Conservation (phyloP, 1,140 invertebrate genomes). For the Potamilus streckersoni region DNA sequence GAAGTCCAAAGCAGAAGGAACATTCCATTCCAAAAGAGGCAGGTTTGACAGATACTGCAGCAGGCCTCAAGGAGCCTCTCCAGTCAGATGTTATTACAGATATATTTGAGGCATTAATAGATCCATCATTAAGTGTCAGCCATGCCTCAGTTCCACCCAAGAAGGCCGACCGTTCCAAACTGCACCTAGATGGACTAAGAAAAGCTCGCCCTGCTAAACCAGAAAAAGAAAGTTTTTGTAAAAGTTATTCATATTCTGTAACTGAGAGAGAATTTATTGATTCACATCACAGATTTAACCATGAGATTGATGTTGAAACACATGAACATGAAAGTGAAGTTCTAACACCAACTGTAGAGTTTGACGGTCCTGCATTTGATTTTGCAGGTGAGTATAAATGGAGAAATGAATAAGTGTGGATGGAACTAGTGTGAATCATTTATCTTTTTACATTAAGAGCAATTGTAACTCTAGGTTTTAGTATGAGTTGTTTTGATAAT, state of each 20-base stretch:
- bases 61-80: background rate
- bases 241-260: background rate
- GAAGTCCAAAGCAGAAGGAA: too few relatives aligned
- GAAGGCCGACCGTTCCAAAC: constrained; percentile 14
- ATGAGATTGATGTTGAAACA: too few relatives aligned
- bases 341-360: constrained; percentile 18
- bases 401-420: too few relatives aligned
- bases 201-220: constrained; percentile 2
- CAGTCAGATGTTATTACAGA: constrained; percentile 5
- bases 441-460: too few relatives aligned
- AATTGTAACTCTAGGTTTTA: too few relatives aligned
- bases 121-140: background rate
- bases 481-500: too few relatives aligned
- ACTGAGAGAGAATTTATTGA: background rate
- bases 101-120: constrained; percentile 19
- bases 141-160: background rate
- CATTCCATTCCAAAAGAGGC: background rate
- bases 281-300: background rate
- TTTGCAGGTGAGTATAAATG: constrained; percentile 3
- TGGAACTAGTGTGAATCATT: too few relatives aligned
- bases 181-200: constrained; percentile 9
- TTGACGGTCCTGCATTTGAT: constrained; percentile 15
- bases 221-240: constrained; percentile 3
- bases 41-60: background rate
- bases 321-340: too few relatives aligned